These are phyloP conservation scores for Pachycephala philippinensis DNA, from an alignment of 2,113 vertebrate species.

Conservation along the genomic window DNA sequence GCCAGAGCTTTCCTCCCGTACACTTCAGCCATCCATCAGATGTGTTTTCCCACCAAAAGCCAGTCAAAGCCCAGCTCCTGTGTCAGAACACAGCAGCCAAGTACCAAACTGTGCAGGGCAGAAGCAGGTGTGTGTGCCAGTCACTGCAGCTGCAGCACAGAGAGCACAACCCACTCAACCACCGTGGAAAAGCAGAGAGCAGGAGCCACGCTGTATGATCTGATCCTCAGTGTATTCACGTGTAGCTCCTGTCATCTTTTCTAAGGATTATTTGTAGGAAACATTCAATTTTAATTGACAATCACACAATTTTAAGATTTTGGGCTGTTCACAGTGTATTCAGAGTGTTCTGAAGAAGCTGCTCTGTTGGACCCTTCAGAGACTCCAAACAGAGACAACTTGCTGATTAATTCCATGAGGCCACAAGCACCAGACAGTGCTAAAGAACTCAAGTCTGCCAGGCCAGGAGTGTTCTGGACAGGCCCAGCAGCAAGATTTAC, in stretches of 20 bases:
- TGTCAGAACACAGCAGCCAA: not conserved
- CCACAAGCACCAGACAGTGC: not conserved
- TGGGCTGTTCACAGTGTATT: not conserved
- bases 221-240: not conserved
- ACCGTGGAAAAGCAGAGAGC: rapidly evolving
- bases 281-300: not conserved
- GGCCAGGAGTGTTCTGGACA: not conserved
- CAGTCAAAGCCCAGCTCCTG: not conserved
- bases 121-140: not conserved
- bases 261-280: not conserved
- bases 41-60: not conserved
- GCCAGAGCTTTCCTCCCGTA: not conserved
- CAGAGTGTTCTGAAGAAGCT: not conserved
- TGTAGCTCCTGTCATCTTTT: not conserved
- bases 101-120: not conserved
- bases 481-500: not conserved
- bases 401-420: not conserved
- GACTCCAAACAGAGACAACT: not conserved
- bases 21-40: not conserved
- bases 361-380: not conserved
- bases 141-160: not conserved
- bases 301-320: not conserved
- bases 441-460: not conserved
- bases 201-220: not conserved
- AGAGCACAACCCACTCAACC: not conserved